Base-by-base conservation (phyloP, 2,888 invertebrate species). In the Physocephala rufipes region DNA sequence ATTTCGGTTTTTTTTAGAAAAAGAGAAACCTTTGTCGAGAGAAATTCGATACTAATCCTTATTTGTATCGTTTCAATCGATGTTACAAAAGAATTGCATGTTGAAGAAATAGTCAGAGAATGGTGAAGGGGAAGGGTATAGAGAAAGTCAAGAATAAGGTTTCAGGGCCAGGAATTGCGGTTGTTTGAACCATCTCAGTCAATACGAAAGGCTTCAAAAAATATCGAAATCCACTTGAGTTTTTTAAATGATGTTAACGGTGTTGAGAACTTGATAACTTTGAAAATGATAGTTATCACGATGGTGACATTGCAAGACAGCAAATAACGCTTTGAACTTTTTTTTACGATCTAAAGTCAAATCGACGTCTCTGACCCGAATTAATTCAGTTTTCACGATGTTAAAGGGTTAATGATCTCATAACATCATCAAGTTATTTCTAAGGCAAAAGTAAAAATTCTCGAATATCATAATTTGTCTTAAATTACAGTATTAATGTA, bases 21-120 rank as follows among this genome's bases (percentile, higher is more conserved):
- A 28, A 58, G 58, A 58, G 36, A 58, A 28, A 58, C 58, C 24
- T 2, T 55, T 21, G 55, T 12, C n/a, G 49, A 26, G 28, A 16
- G 71, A 67, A 71, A 71, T 67, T 21, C 28, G 67, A 71, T 71
- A 71, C 64, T 61, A 62, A 64, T 26, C 62, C 53, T 62, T 47
- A 30, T 26, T 30, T 21, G 62, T 47, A 53, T 43, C 53, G 5
- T 36, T 7, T 36, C 36, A 63, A 55, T 70, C 53, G 63, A 43
- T 36, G 36, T 36, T 36, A 9, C 36, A 36, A 9, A 36, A 51
- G 36, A 45, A 13, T 58, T 58, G 28, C 55, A 67, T 58, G 28
- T 58, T 9, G 24, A 28, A 12, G 13, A 21, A 53, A 19, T 15
- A 5, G 49, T 13, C 13, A 5, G 5, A n/a, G 49, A 13, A 1